Percentiles rank a stretch among this genome's conserved stretches.
phyloP scores from a whole-genome alignment of 2,113 vertebrate species.

The Porphyrio hochstetteri region DNA sequence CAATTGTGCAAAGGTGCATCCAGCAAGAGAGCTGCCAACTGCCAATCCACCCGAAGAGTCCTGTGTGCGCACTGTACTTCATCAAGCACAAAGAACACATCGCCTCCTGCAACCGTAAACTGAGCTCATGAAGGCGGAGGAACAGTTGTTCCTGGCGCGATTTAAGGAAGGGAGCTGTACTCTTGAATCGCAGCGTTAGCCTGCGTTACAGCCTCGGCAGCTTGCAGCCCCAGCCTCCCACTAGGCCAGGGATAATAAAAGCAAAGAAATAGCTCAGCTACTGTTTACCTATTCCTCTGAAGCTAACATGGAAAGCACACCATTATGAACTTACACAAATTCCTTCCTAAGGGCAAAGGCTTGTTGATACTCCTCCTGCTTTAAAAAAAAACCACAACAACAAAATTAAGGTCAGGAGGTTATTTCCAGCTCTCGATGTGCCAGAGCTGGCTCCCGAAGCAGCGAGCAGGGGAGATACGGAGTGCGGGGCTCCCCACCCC shows the following conservation, averaged over 20 bases:
- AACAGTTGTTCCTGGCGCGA: neutral
- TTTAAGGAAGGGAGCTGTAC: neutral
- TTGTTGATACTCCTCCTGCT: neutral
- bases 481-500: accelerated
- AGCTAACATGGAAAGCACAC: neutral
- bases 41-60: constrained; percentile 25
- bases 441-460: neutral
- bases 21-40: constrained; percentile 51
- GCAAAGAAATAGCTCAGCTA: constrained; percentile 18
- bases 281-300: constrained; percentile 28
- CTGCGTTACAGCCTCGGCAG: neutral
- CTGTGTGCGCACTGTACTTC: neutral
- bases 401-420: neutral
- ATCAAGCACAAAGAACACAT: constrained; percentile 10
- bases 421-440: neutral
- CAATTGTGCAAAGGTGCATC: constrained; percentile 62
- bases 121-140: constrained; percentile 16
- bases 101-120: neutral
- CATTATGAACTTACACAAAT: neutral
- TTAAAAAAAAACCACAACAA: neutral
- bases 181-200: neutral
- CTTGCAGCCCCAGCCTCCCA: constrained; percentile 33
- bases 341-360: neutral
- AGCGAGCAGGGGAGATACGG: neutral
- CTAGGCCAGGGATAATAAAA: constrained; percentile 24